Evolutionary conservation across 2,888 invertebrate species (phyloP).

Genomic region (Mallateleia sp.): DNA sequence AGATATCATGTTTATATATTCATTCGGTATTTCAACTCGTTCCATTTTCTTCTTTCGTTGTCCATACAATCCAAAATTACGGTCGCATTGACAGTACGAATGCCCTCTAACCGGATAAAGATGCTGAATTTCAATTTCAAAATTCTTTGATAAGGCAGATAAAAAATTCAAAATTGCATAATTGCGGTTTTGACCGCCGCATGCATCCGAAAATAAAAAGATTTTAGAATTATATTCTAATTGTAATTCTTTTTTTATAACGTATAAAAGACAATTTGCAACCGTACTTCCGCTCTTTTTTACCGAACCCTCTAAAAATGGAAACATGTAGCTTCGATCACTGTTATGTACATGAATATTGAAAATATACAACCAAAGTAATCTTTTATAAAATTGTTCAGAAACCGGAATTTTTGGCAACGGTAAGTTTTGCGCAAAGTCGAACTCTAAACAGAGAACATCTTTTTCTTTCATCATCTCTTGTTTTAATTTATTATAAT

Average conservation of each 20-base stretch:
- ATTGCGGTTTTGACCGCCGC: slow-evolving; percentile 15
- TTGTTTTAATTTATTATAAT: neutral
- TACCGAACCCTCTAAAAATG: neutral
- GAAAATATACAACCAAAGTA: slow-evolving; percentile 20
- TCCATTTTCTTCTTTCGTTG: slow-evolving; percentile 15
- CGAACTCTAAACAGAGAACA: slow-evolving; percentile 5
- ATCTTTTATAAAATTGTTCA: slow-evolving; percentile 26
- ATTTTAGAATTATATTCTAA: neutral
- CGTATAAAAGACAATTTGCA: slow-evolving; percentile 37
- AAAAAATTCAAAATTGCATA: neutral
- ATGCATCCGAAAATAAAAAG: slow-evolving; percentile 48
- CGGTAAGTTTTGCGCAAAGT: slow-evolving; percentile 39
- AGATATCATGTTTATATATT: slow-evolving; percentile 8
- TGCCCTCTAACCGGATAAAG: neutral
- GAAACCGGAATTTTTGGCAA: slow-evolving; percentile 29
- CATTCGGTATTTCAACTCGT: neutral
- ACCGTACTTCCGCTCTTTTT: slow-evolving; percentile 61
- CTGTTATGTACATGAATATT: slow-evolving; percentile 12
- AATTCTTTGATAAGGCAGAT: neutral
- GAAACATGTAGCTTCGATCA: slow-evolving; percentile 7
- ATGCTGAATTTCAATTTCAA: neutral
- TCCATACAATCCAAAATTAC: slow-evolving; percentile 72
- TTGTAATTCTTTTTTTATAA: slow-evolving; percentile 14
- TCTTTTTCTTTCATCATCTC: slow-evolving; percentile 1
- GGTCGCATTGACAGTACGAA: slow-evolving; percentile 36